phyloP scores from a whole-genome alignment of 2,888 invertebrate species.

The Drosophila mayaguana region DNA sequence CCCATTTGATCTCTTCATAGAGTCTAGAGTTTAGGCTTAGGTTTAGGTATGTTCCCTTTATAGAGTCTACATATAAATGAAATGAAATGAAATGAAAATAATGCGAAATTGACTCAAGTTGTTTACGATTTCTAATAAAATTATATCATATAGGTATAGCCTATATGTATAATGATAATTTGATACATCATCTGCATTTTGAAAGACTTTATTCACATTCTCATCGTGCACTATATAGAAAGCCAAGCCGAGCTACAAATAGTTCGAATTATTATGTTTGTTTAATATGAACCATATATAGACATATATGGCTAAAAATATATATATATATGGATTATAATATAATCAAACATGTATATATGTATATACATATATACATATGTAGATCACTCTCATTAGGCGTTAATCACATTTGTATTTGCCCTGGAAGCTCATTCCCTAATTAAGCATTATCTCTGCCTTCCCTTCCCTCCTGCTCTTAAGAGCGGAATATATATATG shows the following conservation, averaged over 20 bases:
- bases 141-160: no score
- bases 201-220: background rate
- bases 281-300: background rate
- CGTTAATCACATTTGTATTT: conserved; percentile 10
- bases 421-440: background rate
- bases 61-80: no score
- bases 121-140: no score
- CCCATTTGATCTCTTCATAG: no score
- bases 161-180: no score
- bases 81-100: no score
- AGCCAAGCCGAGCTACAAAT: no score
- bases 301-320: background rate
- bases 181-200: background rate
- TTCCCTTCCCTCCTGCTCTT: background rate
- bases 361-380: background rate
- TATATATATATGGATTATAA: background rate
- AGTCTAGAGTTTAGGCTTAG: no score
- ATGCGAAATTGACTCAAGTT: no score
- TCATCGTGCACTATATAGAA: no score
- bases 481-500: background rate
- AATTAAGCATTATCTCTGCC: conserved; percentile 15
- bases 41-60: no score
- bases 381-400: background rate
- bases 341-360: background rate
- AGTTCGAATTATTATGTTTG: background rate